Evolutionary conservation across 2,797 vertebrate genomes (phyloP), one percentile per base, ranked within the genome.

Genomic region (Sparidentex hasta): DNA sequence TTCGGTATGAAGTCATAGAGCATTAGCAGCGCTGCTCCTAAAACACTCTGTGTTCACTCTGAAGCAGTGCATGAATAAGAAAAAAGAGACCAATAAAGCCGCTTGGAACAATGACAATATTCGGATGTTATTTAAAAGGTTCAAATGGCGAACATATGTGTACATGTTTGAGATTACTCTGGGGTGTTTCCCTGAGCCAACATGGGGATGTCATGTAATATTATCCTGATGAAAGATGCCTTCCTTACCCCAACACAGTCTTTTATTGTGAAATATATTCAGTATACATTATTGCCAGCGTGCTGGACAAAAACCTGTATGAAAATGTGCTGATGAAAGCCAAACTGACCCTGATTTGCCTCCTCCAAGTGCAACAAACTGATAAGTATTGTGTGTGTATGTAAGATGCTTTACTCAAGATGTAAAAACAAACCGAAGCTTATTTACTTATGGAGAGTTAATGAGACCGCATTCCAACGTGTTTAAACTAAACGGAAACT

Each of bases 391-490:
- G 43, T 81, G 18, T 41, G 8, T 68, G 16, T 56, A 1, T 23
- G 29, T 44, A n/a, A 70, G 29, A 64, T 47, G 5, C 21, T 65
- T 75, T 76, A 63, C 29, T 69, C 23, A 52, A 77, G 44, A 77
- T 80, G 1, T 50, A 29, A 84, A 80, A 91, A 84, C 80, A 92
- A 83, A 80, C 66, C 12, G 50, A 38, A 77, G 59, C 51, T 82
- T 77, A 85, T 80, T 68, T 83, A 57, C 33, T 71, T 23, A 56
- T 68, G 13, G 55, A 68, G 81, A 83, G 47, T 80, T 86, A 85
- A 87, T 85, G 48, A 82, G 56, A 81, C 27, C 52, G 75, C 80
- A 90, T 90, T 91, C 80, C 86, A 70, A 4, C 1, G 11, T 72
- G 52, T 82, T 73, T 64, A 55, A 81, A 66, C 38, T 38, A 69